Percentiles rank a stretch among this genome's conserved stretches.
These are phyloP conservation scores for Eptesicus fuscus DNA, from an alignment of 2,113 vertebrate genomes.

Conservation along the genomic window DNA sequence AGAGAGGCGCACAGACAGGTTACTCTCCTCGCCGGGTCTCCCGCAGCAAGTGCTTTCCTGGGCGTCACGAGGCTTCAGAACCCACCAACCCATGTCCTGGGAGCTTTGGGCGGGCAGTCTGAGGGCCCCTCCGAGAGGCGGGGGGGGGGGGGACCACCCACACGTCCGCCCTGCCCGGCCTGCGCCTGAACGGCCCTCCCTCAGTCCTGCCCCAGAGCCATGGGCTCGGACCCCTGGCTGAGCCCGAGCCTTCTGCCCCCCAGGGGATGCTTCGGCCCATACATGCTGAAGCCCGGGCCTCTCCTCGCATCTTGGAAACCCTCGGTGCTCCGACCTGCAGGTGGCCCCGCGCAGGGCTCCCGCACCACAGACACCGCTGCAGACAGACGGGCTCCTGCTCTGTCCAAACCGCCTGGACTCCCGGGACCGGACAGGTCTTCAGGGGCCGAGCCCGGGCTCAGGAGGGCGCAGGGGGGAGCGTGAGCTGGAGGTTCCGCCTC, in stretches of 20 bases:
- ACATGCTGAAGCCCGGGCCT: too few species aligned
- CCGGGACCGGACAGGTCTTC: neutral
- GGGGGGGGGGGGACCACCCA: too few species aligned
- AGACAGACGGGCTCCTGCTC: neutral
- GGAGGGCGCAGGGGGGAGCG: neutral
- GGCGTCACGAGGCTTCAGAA: neutral
- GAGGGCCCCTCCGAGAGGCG: neutral
- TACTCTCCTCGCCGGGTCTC: neutral
- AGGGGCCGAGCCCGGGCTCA: neutral
- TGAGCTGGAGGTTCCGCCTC: neutral
- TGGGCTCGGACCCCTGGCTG: neutral
- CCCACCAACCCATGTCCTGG: neutral
- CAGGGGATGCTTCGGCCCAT: neutral
- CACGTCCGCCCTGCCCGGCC: neutral
- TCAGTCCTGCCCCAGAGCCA: neutral
- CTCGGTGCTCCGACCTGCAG: too few species aligned
- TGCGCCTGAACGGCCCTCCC: neutral
- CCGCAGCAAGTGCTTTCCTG: neutral
- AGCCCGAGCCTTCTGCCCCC: neutral
- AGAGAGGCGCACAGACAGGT: too few species aligned
- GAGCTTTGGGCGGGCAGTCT: neutral
- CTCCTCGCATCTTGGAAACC: neutral
- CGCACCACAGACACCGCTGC: rapidly evolving
- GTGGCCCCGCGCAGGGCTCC: neutral
- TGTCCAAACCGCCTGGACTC: neutral